Base-by-base conservation (phyloP, 1,140 invertebrate genomes). In the Apis florea region DNA sequence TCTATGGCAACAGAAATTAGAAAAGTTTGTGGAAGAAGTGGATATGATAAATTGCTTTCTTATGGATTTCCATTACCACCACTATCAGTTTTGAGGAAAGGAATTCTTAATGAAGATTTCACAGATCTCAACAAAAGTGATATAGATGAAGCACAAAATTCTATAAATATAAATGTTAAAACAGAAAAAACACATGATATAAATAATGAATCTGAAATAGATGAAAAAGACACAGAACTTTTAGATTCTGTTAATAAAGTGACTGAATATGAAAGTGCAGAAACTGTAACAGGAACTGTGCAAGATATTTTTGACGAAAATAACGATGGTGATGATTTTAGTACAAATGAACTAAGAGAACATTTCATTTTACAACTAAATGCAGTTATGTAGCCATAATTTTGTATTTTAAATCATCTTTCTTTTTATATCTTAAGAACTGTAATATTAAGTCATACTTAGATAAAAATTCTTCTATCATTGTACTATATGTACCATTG, bases 231-330 rank as follows among this genome's bases (percentile, higher is more conserved):
- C 31, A 31, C 40, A 13, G 67, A 82, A 66, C 59, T 24, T n/a
- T 11, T 31, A 56, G 67, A 84, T 11, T 56, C 74, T 1, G 70
- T 79, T 59, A 54, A 15, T 56, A 76, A 67, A n/a, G 77, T 85
- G 64, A 72, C 79, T 58, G 82, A 66, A 31, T 81, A 78, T 11
- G 84, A 90, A 31, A 17, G 54, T 17, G 70, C 63, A 24, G 88
- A 90, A 71, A 88, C 88, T 11, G 76, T 92, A 26, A 92, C 85
- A 40, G 92, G 91, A 79, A 93, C 92, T 11, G 92, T 93, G 9
- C 92, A 93, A 75, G 92, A 93, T 58, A 93, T 93, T 87, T 93
- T 93, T 51, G 88, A 93, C 47, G 92, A 93, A 82, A 91, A 87
- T 40, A 91, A 88, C 61, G 90, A 93, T 61, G 84, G 66, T 51